These are phyloP conservation scores for Drosophila asahinai DNA, from an alignment of 1,140 invertebrate species.

Conservation along the genomic window DNA sequence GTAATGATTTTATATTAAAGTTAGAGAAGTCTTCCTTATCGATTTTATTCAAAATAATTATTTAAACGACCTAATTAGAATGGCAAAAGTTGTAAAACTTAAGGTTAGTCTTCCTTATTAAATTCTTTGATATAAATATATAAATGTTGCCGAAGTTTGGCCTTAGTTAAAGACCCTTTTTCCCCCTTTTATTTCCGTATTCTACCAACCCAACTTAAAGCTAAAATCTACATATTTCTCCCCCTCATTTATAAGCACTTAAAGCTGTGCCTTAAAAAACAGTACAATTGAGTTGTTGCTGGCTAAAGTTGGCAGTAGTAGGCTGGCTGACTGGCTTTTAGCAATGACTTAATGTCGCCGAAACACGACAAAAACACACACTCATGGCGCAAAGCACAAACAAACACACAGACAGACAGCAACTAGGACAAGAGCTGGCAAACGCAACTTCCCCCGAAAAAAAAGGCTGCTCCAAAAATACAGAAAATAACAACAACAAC, in stretches of 20 bases:
- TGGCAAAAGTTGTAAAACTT: not conserved
- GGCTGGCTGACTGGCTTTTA: constrained; percentile 34
- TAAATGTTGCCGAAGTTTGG: not conserved
- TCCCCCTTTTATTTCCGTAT: not conserved
- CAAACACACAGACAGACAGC: constrained; percentile 27
- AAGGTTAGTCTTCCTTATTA: too few species aligned
- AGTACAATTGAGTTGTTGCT: constrained; percentile 56
- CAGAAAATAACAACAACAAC: constrained; percentile 7
- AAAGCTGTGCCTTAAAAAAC: constrained; percentile 45
- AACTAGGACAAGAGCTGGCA: constrained; percentile 53
- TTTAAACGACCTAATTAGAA: not conserved
- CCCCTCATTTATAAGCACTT: constrained; percentile 33
- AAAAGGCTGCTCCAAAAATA: constrained; percentile 30
- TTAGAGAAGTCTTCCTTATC: not conserved
- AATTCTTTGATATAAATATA: too few species aligned
- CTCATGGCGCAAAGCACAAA: constrained; percentile 22
- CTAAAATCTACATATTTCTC: constrained; percentile 28
- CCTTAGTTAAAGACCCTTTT: not conserved
- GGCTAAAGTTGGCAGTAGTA: constrained; percentile 18
- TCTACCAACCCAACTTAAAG: constrained; percentile 5
- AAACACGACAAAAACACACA: constrained; percentile 72
- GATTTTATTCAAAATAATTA: not conserved
- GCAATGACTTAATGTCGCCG: constrained; percentile 77
- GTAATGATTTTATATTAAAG: not conserved
- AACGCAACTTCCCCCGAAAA: constrained; percentile 24